These are phyloP conservation scores for Pyrgilauda ruficollis DNA, from an alignment of 2,113 vertebrate genomes.

Conservation along the genomic window DNA sequence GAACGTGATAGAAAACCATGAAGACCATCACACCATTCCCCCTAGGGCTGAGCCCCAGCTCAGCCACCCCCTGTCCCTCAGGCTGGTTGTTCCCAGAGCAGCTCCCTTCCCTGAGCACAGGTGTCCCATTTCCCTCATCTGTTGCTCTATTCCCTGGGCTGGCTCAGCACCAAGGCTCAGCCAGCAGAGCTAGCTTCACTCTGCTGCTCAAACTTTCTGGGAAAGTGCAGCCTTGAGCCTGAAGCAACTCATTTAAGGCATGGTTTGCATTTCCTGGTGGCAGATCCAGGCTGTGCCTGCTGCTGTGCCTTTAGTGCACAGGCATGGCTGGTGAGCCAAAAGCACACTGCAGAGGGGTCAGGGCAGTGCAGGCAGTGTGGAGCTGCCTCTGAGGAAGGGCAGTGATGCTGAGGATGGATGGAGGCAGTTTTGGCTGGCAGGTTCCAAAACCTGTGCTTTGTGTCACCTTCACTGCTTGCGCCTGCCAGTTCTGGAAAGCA, in stretches of 20 bases:
- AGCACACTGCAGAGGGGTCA: background rate
- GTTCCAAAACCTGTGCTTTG: background rate
- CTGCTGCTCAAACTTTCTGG: background rate
- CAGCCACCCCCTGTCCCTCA: background rate
- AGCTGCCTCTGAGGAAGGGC: background rate
- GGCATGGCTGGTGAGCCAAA: background rate
- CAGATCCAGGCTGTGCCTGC: background rate
- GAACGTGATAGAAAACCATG: accelerated
- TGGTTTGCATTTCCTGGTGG: background rate
- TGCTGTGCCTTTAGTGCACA: too few relatives aligned
- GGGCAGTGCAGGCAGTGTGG: background rate
- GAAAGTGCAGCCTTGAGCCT: background rate
- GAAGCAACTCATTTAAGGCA: background rate
- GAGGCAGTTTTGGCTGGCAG: background rate
- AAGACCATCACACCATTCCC: accelerated
- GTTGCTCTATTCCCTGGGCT: accelerated
- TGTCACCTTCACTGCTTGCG: background rate
- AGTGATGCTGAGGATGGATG: accelerated
- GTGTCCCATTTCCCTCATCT: background rate
- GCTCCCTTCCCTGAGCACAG: background rate
- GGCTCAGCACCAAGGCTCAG: background rate
- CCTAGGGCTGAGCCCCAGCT: accelerated
- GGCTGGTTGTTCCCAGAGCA: background rate
- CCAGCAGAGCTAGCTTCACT: background rate
- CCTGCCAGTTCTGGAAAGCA: background rate